A percentile compares a stretch with the other conserved stretches of the same genome.
Evolutionary conservation across 2,888 invertebrate genomes (phyloP).

Genomic region (Tineola bisselliella): DNA sequence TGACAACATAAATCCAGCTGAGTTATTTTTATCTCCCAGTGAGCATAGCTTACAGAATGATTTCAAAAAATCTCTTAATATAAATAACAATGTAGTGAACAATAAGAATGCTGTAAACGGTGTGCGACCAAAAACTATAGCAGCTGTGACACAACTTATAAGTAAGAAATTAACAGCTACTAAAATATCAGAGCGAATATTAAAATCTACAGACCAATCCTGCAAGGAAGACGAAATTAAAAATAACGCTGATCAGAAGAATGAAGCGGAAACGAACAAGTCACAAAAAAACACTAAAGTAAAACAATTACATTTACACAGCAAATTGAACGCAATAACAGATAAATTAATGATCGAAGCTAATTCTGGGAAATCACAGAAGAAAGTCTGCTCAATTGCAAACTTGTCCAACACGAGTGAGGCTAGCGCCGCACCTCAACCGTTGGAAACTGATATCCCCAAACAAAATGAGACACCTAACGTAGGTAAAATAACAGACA

Average conservation of each 20-base stretch:
- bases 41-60: conserved; percentile 39
- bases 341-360: conserved; percentile 3
- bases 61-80: conserved; percentile 54
- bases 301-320: conserved; percentile 18
- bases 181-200: conserved; percentile 50
- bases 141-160: conserved; percentile 50
- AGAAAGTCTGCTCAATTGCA: not conserved
- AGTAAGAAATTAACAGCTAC: conserved; percentile 42
- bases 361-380: not conserved
- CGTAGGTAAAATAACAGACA: not conserved
- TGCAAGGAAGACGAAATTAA: conserved; percentile 27
- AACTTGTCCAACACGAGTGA: not conserved
- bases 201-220: conserved; percentile 42
- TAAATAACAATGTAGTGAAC: conserved; percentile 59
- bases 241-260: not conserved
- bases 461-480: not conserved
- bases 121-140: conserved; percentile 44
- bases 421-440: not conserved
- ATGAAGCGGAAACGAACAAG: not conserved
- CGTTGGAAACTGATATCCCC: not conserved
- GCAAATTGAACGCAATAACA: not conserved
- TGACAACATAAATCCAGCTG: conserved; percentile 48
- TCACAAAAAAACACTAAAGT: conserved; percentile 19
- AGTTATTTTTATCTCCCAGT: conserved; percentile 51
- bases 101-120: conserved; percentile 38